Conservation (phyloP, 2,113 vertebrate genomes). For the Thalassarche chlororhynchos region DNA sequence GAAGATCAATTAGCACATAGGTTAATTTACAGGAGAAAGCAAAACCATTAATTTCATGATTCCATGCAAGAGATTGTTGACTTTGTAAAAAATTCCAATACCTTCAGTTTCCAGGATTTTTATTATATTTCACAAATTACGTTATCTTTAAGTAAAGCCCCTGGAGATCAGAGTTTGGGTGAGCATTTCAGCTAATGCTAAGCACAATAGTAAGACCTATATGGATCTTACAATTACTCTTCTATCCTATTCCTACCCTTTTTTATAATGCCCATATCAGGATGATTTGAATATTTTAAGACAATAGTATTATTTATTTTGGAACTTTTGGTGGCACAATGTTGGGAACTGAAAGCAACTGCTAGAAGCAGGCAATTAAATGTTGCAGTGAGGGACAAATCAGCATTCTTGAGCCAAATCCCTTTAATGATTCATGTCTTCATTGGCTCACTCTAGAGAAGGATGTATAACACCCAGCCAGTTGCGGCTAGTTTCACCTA, state of each 20-base stretch:
- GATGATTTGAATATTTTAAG: neutral
- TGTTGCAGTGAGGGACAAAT: neutral
- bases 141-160: neutral
- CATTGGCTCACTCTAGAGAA: neutral
- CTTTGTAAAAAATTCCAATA: neutral
- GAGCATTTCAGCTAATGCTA: neutral
- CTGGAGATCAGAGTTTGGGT: neutral
- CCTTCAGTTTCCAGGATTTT: neutral
- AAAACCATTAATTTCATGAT: neutral
- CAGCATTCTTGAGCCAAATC: neutral
- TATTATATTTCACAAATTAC: neutral
- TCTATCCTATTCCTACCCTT: neutral
- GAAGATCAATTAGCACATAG: neutral
- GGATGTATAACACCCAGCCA: neutral
- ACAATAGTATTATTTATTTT: neutral
- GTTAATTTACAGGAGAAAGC: neutral
- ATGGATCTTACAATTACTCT: neutral
- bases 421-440: neutral
- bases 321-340: neutral
- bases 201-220: neutral
- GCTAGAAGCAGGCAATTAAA: neutral
- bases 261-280: neutral
- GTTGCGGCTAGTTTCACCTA: neutral
- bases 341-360: neutral
- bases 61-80: neutral